phyloP scores from a whole-genome alignment of 2,888 invertebrate genomes.

The Physocephala rufipes region DNA sequence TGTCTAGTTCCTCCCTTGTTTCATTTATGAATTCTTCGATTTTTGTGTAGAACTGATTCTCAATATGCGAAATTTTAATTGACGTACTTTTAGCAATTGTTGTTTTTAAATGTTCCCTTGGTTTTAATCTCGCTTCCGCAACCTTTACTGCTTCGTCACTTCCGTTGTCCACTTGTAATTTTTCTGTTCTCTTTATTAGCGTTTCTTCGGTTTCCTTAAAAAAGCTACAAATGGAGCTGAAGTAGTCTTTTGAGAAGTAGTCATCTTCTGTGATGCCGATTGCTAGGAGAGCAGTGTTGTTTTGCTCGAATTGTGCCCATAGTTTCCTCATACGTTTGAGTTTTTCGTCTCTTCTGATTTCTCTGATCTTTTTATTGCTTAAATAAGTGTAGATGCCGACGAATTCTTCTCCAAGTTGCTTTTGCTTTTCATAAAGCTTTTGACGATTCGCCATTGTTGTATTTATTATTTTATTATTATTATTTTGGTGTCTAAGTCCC shows the following conservation, averaged over 20 bases:
- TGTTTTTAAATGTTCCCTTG: too few species aligned
- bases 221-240: neutral
- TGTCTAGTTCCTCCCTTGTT: neutral
- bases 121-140: too few species aligned
- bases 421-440: too few species aligned
- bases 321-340: neutral
- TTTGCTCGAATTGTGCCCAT: neutral
- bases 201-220: conserved; percentile 6
- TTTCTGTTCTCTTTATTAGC: too few species aligned
- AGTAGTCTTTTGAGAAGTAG: neutral
- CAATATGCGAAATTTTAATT: neutral
- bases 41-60: neutral
- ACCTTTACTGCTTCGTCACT: too few species aligned
- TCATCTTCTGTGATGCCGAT: neutral
- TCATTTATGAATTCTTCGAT: neutral
- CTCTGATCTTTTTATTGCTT: too few species aligned
- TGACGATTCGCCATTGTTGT: neutral
- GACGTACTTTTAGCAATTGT: neutral
- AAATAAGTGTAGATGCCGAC: too few species aligned
- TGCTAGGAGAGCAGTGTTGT: neutral
- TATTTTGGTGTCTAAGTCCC: neutral
- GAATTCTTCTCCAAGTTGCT: too few species aligned
- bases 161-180: too few species aligned
- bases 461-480: neutral
- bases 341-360: too few species aligned